phyloP scores from a whole-genome alignment of 1,140 invertebrate species.

The Grapholita molesta region DNA sequence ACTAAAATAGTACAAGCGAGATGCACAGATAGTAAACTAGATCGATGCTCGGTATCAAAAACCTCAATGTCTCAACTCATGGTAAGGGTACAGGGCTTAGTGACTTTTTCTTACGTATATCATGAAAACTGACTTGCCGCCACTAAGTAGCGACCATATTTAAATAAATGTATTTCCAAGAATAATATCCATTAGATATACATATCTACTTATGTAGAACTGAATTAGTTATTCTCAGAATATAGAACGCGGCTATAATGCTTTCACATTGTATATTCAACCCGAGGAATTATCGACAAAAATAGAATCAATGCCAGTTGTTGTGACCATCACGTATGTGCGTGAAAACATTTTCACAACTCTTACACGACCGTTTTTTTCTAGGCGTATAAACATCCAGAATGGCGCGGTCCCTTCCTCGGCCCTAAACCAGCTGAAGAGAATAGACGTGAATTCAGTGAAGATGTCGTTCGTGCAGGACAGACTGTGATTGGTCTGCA shows the following conservation, averaged over 20 bases:
- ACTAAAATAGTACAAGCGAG: no score
- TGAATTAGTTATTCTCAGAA: no score
- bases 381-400: slow-evolving; percentile 91
- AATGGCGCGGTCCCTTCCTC: slow-evolving; percentile 91
- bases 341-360: neutral
- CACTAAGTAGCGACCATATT: no score
- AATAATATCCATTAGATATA: no score
- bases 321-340: neutral
- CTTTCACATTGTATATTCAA: neutral
- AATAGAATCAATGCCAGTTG: neutral
- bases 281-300: neutral
- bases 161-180: no score
- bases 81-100: no score
- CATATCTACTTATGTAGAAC: no score
- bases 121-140: no score
- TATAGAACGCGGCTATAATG: neutral
- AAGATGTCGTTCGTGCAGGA: slow-evolving; percentile 91
- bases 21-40: no score
- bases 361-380: slow-evolving; percentile 28
- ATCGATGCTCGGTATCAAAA: no score
- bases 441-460: slow-evolving; percentile 92
- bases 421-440: slow-evolving; percentile 92
- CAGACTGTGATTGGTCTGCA: slow-evolving; percentile 93
- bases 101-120: no score
- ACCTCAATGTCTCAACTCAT: no score